These are phyloP conservation scores for Psittacara wagleri DNA, from an alignment of 2,113 vertebrate species.

Conservation along the genomic window DNA sequence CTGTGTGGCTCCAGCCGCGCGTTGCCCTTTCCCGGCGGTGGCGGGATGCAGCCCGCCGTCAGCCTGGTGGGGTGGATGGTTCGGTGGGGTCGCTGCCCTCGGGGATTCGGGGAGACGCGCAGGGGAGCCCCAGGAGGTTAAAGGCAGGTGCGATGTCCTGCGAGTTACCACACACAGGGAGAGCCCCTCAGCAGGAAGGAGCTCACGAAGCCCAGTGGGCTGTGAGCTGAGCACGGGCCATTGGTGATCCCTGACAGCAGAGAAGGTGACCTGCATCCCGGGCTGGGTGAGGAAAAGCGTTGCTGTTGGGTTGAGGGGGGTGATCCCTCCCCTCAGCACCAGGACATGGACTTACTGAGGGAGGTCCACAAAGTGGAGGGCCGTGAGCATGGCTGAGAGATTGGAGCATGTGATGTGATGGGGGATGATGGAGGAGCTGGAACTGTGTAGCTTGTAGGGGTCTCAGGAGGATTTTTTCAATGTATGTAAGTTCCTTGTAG, in stretches of 20 bases:
- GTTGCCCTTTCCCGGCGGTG: rapidly evolving
- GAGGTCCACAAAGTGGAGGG: background rate
- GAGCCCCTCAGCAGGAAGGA: background rate
- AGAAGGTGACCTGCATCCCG: rapidly evolving
- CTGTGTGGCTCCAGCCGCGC: background rate
- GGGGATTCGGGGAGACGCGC: rapidly evolving
- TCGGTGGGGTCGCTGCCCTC: background rate
- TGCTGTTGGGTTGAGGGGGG: background rate
- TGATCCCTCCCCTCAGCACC: background rate
- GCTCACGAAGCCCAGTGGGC: background rate
- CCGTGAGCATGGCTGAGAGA: rapidly evolving
- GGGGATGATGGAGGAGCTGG: background rate
- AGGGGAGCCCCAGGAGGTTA: rapidly evolving
- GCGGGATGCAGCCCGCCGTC: background rate
- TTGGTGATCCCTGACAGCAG: background rate
- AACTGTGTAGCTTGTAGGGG: no score
- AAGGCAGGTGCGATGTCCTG: background rate
- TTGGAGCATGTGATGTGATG: rapidly evolving
- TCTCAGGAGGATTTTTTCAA: rapidly evolving
- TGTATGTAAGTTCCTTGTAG: background rate
- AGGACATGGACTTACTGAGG: rapidly evolving
- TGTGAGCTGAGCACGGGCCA: rapidly evolving
- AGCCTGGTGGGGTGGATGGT: rapidly evolving
- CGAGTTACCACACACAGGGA: background rate
- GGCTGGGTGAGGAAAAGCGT: rapidly evolving